Percentiles rank a stretch among this genome's conserved stretches.
Evolutionary conservation across 2,888 invertebrate genomes (phyloP).

Genomic region (Syrphus vitripennis): DNA sequence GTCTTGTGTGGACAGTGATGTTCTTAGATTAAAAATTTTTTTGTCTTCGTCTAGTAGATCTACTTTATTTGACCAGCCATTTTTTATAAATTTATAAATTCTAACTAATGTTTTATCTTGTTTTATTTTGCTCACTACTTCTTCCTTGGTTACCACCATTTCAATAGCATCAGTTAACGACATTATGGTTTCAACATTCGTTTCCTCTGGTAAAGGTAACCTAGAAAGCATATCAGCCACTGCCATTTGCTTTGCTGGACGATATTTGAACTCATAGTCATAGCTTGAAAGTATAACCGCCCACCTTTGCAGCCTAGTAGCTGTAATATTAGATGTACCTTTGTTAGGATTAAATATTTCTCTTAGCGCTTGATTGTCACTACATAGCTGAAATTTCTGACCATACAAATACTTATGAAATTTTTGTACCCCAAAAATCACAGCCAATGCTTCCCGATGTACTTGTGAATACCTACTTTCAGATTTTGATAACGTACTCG

Average conservation of each 20-base stretch:
- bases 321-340: background rate
- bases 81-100: no score
- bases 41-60: no score
- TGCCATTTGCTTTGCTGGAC: constrained; percentile 30
- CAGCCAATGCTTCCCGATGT: no score
- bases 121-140: background rate
- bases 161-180: background rate
- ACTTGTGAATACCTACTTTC: no score
- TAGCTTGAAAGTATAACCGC: constrained; percentile 24
- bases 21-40: no score
- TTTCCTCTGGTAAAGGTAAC: constrained; percentile 40
- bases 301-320: background rate
- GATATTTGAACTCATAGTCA: constrained; percentile 33
- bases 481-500: no score
- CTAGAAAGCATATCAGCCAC: constrained; percentile 55
- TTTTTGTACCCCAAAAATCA: background rate
- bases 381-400: background rate
- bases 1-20: no score
- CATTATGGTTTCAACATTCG: constrained; percentile 32
- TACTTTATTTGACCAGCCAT: no score
- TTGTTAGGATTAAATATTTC: background rate
- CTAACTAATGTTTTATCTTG: no score
- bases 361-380: background rate
- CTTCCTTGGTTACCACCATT: background rate
- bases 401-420: background rate